A percentile compares a stretch with the other conserved stretches of the same genome.
Conservation (phyloP, 2,113 vertebrate genomes). For the Emberiza fucata region DNA sequence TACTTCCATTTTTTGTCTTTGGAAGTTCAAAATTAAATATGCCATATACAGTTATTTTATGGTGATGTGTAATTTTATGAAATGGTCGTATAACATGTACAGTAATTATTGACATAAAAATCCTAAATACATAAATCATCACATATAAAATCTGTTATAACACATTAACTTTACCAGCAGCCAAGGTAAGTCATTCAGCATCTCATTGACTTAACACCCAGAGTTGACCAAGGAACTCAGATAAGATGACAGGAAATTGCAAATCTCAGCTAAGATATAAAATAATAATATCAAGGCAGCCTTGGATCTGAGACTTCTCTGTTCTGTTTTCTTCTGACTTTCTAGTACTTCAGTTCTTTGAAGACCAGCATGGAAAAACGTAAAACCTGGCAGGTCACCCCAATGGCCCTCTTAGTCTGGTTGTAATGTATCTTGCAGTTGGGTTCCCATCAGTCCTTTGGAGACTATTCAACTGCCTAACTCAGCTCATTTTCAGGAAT, state of each 20-base stretch:
- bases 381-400: not conserved
- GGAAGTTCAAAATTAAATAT: slow-evolving; percentile 78
- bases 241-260: slow-evolving; percentile 58
- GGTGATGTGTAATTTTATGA: slow-evolving; percentile 75
- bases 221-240: slow-evolving; percentile 38
- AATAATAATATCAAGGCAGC: not conserved
- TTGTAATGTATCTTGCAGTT: not conserved
- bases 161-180: slow-evolving; percentile 71
- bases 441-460: slow-evolving; percentile 54
- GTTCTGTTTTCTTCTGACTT: not conserved
- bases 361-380: not conserved
- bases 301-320: not conserved
- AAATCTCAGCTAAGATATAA: slow-evolving; percentile 32
- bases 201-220: slow-evolving; percentile 60
- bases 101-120: slow-evolving; percentile 79
- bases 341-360: not conserved
- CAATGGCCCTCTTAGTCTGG: not conserved
- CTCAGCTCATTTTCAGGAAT: slow-evolving; percentile 27
- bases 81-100: slow-evolving; percentile 69
- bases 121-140: slow-evolving; percentile 75
- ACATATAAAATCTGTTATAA: slow-evolving; percentile 60
- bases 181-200: slow-evolving; percentile 71
- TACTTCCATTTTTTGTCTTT: slow-evolving; percentile 75
- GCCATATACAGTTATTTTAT: slow-evolving; percentile 76
- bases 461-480: slow-evolving; percentile 37